These are phyloP conservation scores for Lordiphosa andalusiaca DNA, from an alignment of 2,888 invertebrate species.

Conservation along the genomic window DNA sequence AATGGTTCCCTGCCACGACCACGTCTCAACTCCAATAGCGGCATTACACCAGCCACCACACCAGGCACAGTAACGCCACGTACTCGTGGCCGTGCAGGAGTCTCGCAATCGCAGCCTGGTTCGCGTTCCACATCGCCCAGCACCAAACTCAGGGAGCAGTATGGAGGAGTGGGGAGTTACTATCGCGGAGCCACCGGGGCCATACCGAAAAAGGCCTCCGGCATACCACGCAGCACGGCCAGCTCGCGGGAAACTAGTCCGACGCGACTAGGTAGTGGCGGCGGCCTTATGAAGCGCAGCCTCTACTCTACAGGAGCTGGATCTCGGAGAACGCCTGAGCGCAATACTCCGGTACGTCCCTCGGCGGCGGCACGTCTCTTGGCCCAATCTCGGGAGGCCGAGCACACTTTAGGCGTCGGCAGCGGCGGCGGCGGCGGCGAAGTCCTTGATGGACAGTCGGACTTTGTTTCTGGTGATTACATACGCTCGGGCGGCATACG, in stretches of 20 bases:
- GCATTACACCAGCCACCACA: conserved; percentile 51
- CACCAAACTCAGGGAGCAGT: conserved; percentile 88
- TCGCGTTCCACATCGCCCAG: conserved; percentile 97
- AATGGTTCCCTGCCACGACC: conserved; percentile 74
- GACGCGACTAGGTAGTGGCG: conserved; percentile 81
- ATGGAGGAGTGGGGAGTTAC: conserved; percentile 64
- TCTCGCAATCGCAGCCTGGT: conserved; percentile 96
- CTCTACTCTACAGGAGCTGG: conserved; percentile 69
- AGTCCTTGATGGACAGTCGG: conserved; percentile 32
- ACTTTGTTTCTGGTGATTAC: conserved; percentile 64
- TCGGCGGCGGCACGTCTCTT: conserved; percentile 91
- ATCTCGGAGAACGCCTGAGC: conserved; percentile 80
- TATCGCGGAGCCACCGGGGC: conserved; percentile 80
- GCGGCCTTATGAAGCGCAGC: conserved; percentile 79
- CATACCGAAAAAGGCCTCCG: conserved; percentile 85
- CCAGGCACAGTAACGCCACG: conserved; percentile 61
- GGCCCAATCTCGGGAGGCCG: conserved; percentile 93
- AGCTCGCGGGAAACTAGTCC: conserved; percentile 86
- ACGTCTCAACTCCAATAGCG: conserved; percentile 57
- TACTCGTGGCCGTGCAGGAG: conserved; percentile 85
- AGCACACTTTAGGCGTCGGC: conserved; percentile 89
- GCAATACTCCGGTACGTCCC: conserved; percentile 82
- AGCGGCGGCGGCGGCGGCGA: conserved; percentile 79
- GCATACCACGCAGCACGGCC: conserved; percentile 86
- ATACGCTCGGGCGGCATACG: conserved; percentile 83